These are phyloP conservation scores for Tineola bisselliella DNA, from an alignment of 2,888 invertebrate species.

Conservation along the genomic window DNA sequence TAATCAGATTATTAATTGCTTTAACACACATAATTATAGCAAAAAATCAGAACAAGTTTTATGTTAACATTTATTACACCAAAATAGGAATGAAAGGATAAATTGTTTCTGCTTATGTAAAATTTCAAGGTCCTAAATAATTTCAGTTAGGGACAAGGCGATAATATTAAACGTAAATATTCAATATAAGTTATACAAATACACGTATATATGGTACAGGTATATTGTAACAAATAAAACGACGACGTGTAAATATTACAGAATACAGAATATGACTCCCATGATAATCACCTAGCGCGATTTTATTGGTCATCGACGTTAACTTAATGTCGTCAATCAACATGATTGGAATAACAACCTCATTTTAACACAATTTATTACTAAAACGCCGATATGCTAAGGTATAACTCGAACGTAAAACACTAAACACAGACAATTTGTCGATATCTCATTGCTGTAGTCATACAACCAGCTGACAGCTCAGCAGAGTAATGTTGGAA, in stretches of 20 bases:
- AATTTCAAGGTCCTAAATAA: background rate
- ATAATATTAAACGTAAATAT: background rate
- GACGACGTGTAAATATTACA: background rate
- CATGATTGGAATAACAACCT: background rate
- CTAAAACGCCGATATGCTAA: too few relatives aligned
- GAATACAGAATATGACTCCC: too few relatives aligned
- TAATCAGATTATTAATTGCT: background rate
- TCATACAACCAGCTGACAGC: background rate
- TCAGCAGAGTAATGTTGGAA: slow-evolving; percentile 49
- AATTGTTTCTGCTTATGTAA: background rate
- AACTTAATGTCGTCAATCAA: too few relatives aligned
- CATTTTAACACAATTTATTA: too few relatives aligned
- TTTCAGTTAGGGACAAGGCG: background rate
- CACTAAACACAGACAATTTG: too few relatives aligned
- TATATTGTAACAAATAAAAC: background rate
- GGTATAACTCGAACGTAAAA: too few relatives aligned
- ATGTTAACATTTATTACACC: too few relatives aligned
- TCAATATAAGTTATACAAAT: background rate
- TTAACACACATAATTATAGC: too few relatives aligned
- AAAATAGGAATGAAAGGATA: background rate
- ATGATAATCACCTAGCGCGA: too few relatives aligned
- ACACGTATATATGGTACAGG: background rate
- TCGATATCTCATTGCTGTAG: background rate
- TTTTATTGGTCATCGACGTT: too few relatives aligned
- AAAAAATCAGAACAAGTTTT: too few relatives aligned